Evolutionary conservation across 2,797 vertebrate species (phyloP).

Genomic region (Aphelocoma californica): DNA sequence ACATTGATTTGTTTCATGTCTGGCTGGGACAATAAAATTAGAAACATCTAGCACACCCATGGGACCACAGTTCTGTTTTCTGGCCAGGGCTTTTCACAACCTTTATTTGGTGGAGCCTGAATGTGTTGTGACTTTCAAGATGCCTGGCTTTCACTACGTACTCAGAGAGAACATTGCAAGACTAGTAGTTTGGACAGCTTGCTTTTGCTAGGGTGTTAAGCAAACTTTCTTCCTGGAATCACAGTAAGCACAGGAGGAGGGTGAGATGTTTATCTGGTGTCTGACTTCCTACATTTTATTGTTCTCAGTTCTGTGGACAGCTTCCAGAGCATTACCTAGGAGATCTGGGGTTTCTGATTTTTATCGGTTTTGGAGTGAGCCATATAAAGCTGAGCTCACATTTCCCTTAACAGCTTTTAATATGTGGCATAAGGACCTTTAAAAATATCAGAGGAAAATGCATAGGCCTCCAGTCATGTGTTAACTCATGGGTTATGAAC

Average conservation of each 20-base stretch:
- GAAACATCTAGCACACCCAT: neutral
- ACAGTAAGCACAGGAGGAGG: neutral
- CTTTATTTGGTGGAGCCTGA: neutral
- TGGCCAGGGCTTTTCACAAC: neutral
- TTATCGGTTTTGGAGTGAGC: neutral
- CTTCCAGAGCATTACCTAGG: neutral
- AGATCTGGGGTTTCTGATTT: conserved; percentile 2
- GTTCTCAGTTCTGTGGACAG: neutral
- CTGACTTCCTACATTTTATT: neutral
- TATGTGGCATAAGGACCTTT: neutral
- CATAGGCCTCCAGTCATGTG: neutral
- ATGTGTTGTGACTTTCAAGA: neutral
- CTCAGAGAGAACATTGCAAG: neutral
- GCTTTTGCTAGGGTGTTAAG: neutral
- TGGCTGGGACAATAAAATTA: neutral
- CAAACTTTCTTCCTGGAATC: neutral
- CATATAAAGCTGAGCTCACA: neutral
- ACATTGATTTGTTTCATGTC: neutral
- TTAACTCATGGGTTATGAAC: neutral
- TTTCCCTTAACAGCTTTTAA: neutral
- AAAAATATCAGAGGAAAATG: neutral
- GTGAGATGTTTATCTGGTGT: neutral
- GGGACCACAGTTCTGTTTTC: neutral
- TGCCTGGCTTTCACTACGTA: neutral
- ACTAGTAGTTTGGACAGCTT: neutral